These are phyloP conservation scores for Engraulis encrasicolus DNA, from an alignment of 2,113 vertebrate species.

Conservation along the genomic window DNA sequence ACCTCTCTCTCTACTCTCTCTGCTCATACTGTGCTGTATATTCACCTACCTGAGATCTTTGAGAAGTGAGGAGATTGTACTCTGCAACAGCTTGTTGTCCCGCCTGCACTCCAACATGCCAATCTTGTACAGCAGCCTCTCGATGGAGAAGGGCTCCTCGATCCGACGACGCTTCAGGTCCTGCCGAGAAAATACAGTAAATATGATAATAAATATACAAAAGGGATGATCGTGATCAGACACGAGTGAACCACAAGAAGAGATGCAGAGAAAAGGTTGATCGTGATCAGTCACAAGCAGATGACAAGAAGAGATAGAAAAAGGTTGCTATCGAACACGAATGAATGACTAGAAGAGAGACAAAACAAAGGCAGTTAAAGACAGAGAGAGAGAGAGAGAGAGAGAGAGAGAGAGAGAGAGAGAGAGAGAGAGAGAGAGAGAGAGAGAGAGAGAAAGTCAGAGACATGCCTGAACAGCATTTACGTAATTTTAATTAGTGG, in stretches of 20 bases:
- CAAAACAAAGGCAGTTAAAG: too few relatives aligned
- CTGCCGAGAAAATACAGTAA: constrained; percentile 69
- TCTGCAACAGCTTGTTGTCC: constrained; percentile 83
- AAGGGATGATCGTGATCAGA: too few relatives aligned
- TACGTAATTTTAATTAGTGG: background rate
- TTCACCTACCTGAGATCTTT: constrained; percentile 85
- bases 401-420: background rate
- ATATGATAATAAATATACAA: too few relatives aligned
- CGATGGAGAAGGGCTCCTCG: constrained; percentile 89
- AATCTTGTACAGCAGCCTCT: constrained; percentile 89
- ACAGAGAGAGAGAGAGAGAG: background rate
- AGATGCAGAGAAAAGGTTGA: too few relatives aligned
- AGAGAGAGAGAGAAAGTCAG: background rate
- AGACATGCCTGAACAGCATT: background rate
- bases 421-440: background rate
- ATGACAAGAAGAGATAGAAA: too few relatives aligned
- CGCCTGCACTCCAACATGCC: constrained; percentile 85
- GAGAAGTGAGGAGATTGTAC: constrained; percentile 83
- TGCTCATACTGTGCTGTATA: too few relatives aligned
- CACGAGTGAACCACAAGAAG: too few relatives aligned
- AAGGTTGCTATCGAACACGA: too few relatives aligned
- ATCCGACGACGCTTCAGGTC: constrained; percentile 87
- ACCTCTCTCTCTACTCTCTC: background rate
- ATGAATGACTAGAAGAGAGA: too few relatives aligned
- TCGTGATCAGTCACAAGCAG: too few relatives aligned